These are phyloP conservation scores for Cremastinae sp. DNA, from an alignment of 2,888 invertebrate genomes.

Conservation along the genomic window DNA sequence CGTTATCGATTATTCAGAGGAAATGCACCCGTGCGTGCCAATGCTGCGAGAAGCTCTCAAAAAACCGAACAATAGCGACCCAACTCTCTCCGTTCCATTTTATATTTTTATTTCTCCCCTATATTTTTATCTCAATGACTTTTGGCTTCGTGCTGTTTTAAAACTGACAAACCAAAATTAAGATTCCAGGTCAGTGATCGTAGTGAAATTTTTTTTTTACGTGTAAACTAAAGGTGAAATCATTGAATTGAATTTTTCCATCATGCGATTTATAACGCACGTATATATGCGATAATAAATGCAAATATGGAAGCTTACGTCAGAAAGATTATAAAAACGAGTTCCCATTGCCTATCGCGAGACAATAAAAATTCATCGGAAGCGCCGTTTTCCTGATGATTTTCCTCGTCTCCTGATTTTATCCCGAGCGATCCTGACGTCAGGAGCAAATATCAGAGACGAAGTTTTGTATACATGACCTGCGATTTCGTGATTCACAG, in stretches of 20 bases:
- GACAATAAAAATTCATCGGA: neutral
- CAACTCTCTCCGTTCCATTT: neutral
- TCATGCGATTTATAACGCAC: no score
- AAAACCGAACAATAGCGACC: neutral
- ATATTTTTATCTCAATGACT: conserved; percentile 20
- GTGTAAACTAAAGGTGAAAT: no score
- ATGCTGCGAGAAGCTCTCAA: neutral
- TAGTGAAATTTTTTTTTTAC: no score
- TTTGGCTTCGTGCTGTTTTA: no score
- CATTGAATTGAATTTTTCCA: no score
- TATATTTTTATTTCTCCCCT: neutral
- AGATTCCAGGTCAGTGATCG: no score
- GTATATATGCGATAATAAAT: conserved; percentile 28
- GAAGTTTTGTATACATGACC: no score
- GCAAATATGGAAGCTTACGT: conserved; percentile 25
- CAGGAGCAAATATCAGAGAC: no score
- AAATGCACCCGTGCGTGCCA: conserved; percentile 12
- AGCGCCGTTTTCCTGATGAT: neutral
- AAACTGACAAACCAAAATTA: no score
- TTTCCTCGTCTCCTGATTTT: neutral
- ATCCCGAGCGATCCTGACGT: no score
- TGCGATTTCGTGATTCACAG: no score
- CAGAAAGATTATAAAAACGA: neutral
- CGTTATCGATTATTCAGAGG: conserved; percentile 50
- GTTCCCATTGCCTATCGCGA: neutral